Conservation (phyloP, 2,888 invertebrate species). For the Diaprepes abbreviatus region DNA sequence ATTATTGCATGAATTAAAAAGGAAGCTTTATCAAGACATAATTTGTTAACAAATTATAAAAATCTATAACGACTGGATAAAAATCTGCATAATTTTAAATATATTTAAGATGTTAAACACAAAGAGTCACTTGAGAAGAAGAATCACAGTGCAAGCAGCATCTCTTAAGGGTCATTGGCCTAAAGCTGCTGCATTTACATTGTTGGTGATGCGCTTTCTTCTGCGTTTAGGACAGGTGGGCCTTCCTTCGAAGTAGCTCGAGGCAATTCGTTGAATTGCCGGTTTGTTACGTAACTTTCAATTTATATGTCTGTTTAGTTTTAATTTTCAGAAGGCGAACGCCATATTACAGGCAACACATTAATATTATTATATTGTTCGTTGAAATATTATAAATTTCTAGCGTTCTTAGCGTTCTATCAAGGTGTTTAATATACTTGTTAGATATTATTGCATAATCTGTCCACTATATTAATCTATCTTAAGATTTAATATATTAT, state of each 20-base stretch:
- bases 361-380: too few relatives aligned
- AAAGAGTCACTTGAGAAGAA: slow-evolving; percentile 1
- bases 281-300: slow-evolving; percentile 39
- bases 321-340: not conserved
- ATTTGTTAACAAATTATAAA: too few relatives aligned
- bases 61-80: too few relatives aligned
- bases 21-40: too few relatives aligned
- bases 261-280: slow-evolving; percentile 32
- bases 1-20: too few relatives aligned
- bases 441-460: too few relatives aligned
- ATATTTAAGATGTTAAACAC: not conserved
- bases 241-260: slow-evolving; percentile 24
- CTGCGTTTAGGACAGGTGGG: slow-evolving; percentile 43
- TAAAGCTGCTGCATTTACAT: slow-evolving; percentile 31
- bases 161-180: slow-evolving; percentile 34
- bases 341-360: too few relatives aligned
- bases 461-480: too few relatives aligned
- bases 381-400: too few relatives aligned
- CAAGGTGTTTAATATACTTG: too few relatives aligned
- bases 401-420: too few relatives aligned
- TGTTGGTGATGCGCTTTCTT: slow-evolving; percentile 40
- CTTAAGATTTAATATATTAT: too few relatives aligned
- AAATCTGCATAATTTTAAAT: slow-evolving; percentile 6
- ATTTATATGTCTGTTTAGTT: not conserved
- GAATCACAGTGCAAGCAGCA: slow-evolving; percentile 13